A percentile compares a stretch with the other conserved stretches of the same genome.
phyloP scores from a whole-genome alignment of 1,140 invertebrate species.

The Pogonognathellus flavescens region DNA sequence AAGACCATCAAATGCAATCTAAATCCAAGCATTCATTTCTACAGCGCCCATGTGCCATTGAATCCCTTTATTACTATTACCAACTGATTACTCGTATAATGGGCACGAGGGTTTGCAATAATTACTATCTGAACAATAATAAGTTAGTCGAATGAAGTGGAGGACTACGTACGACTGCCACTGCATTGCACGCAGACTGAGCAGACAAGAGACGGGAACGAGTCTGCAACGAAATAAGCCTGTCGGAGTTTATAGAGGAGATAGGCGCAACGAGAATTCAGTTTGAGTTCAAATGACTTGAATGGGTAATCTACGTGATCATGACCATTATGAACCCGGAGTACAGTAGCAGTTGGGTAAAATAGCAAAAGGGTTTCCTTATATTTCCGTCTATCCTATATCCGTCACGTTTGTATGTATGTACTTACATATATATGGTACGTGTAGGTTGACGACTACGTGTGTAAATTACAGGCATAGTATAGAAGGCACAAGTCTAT shows the following conservation, averaged over 20 bases:
- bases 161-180: background rate
- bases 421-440: too few species aligned
- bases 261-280: slow-evolving; percentile 19
- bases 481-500: background rate
- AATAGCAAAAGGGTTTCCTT: background rate
- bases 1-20: background rate
- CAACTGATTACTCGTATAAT: slow-evolving; percentile 50
- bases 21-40: slow-evolving; percentile 24
- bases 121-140: slow-evolving; percentile 48
- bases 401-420: background rate
- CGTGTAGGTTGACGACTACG: too few species aligned
- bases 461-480: too few species aligned
- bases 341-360: background rate
- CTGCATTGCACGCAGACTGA: slow-evolving; percentile 30
- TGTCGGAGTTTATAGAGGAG: background rate
- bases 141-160: slow-evolving; percentile 8
- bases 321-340: slow-evolving; percentile 36
- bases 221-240: background rate
- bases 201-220: slow-evolving; percentile 38
- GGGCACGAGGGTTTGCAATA: slow-evolving; percentile 45
- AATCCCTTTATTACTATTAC: slow-evolving; percentile 47
- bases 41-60: slow-evolving; percentile 35
- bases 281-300: slow-evolving; percentile 18
- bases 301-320: slow-evolving; percentile 35
- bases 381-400: background rate